phyloP scores from a whole-genome alignment of 2,888 invertebrate genomes.

The Nomada lathburiana region DNA sequence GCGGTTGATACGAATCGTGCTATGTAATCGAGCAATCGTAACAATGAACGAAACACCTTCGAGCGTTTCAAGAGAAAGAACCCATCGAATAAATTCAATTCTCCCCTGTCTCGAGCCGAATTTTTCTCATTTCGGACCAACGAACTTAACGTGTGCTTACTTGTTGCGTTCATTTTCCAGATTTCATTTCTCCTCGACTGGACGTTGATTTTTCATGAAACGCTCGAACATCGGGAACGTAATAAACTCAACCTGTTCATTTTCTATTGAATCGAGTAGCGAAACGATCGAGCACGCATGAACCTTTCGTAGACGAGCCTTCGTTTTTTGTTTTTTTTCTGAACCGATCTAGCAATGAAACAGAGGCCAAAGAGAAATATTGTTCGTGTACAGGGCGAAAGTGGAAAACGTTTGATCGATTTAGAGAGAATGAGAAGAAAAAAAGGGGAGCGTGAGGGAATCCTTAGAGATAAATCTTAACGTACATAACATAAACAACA shows the following conservation, averaged over 20 bases:
- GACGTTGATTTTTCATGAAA: slow-evolving; percentile 36
- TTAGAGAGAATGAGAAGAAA: slow-evolving; percentile 1
- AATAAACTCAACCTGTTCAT: slow-evolving; percentile 60
- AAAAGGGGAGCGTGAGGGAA: slow-evolving; percentile 12
- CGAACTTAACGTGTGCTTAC: neutral
- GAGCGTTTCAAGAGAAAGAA: slow-evolving; percentile 55
- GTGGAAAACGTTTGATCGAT: slow-evolving; percentile 5
- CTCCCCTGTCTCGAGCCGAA: neutral
- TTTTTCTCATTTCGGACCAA: neutral
- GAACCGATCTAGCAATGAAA: slow-evolving; percentile 36
- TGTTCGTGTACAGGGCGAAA: slow-evolving; percentile 38
- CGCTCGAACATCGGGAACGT: slow-evolving; percentile 36
- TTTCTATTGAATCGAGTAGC: slow-evolving; percentile 49
- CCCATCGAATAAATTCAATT: neutral
- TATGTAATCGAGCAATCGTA: neutral
- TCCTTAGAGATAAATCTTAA: slow-evolving; percentile 69
- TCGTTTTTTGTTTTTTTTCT: slow-evolving; percentile 39
- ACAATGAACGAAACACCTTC: slow-evolving; percentile 14
- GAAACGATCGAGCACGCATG: slow-evolving; percentile 45
- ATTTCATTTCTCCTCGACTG: too few species aligned
- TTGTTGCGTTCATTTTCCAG: neutral
- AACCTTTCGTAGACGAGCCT: too few species aligned
- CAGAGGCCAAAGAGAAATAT: slow-evolving; percentile 39
- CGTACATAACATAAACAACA: slow-evolving; percentile 74
- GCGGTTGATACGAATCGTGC: slow-evolving; percentile 4